phyloP scores from a whole-genome alignment of 2,113 vertebrate species.

The Hymenochirus boettgeri region DNA sequence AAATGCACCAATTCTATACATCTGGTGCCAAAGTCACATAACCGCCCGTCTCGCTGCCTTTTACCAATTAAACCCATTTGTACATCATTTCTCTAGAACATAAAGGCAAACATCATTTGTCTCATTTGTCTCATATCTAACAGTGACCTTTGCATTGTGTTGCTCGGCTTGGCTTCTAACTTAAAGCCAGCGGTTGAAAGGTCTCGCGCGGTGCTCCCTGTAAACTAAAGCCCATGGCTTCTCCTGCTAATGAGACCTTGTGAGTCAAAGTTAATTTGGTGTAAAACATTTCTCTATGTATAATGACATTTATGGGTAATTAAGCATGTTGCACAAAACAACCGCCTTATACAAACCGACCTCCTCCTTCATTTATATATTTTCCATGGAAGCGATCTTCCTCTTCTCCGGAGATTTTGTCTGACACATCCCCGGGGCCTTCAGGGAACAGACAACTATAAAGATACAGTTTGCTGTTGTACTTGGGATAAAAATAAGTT shows the following conservation, averaged over 20 bases:
- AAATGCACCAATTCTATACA: no score
- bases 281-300: constrained; percentile 72
- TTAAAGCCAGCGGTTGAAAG: constrained; percentile 50
- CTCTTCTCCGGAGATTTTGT: constrained; percentile 52
- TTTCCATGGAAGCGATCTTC: constrained; percentile 17
- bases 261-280: constrained; percentile 73
- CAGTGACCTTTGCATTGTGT: constrained; percentile 8
- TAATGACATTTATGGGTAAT: constrained; percentile 80
- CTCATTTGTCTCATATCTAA: not conserved
- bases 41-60: not conserved
- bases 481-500: no score
- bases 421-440: no score
- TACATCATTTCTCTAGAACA: not conserved
- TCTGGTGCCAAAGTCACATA: not conserved
- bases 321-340: constrained; percentile 55
- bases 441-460: no score
- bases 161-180: constrained; percentile 4
- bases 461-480: no score
- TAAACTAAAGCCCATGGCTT: constrained; percentile 55
- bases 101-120: not conserved
- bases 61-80: not conserved
- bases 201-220: constrained; percentile 53
- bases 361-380: no score
- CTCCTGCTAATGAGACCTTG: constrained; percentile 68
- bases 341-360: constrained; percentile 57